A percentile compares a stretch with the other conserved stretches of the same genome.
These are phyloP conservation scores for Microvelia longipes DNA, from an alignment of 1,140 invertebrate species.

Conservation along the genomic window DNA sequence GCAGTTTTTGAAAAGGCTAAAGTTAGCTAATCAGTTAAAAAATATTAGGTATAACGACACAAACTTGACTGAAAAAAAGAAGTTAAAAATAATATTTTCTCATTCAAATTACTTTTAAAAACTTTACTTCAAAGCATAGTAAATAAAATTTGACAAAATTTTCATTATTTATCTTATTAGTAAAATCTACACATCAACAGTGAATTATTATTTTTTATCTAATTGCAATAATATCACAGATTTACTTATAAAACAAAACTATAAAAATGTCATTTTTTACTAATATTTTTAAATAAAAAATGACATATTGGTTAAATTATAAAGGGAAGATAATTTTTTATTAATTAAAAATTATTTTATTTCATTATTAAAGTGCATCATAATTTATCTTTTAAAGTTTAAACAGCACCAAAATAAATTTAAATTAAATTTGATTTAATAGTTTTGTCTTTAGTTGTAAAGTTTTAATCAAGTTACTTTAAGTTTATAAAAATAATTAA, in stretches of 20 bases:
- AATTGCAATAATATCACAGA: slow-evolving; percentile 19
- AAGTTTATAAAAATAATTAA: no score
- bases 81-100: no score
- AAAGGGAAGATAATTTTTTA: not conserved
- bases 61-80: no score
- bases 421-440: slow-evolving; percentile 1
- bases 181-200: not conserved
- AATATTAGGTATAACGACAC: no score
- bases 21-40: no score
- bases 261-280: not conserved
- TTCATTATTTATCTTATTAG: not conserved
- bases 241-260: slow-evolving; percentile 13
- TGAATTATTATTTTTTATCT: not conserved
- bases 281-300: not conserved
- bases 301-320: not conserved
- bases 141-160: no score
- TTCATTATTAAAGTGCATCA: not conserved
- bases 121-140: no score
- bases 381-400: not conserved
- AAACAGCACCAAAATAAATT: slow-evolving; percentile 2
- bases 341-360: slow-evolving; percentile 1
- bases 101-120: no score
- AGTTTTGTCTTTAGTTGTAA: no score
- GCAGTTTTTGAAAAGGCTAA: no score
- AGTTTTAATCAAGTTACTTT: no score